These are phyloP conservation scores for Ceyx melanurus DNA, from an alignment of 2,113 vertebrate genomes.

Conservation along the genomic window DNA sequence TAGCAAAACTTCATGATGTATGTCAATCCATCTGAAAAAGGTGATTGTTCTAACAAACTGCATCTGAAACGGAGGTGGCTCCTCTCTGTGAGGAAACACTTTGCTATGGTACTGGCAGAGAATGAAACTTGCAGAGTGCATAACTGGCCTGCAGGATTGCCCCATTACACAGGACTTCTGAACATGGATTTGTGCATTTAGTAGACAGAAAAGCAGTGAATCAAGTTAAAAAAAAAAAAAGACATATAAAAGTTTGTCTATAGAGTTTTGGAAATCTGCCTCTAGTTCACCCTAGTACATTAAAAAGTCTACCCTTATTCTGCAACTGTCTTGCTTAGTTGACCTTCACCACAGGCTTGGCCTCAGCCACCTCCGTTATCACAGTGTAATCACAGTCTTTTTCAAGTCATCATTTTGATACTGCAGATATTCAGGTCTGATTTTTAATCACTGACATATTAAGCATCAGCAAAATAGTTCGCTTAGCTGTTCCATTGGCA, in stretches of 20 bases:
- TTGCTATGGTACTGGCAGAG: background rate
- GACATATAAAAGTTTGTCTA: background rate
- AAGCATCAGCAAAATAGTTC: slow-evolving; percentile 72
- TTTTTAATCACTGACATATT: slow-evolving; percentile 71
- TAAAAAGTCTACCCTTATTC: background rate
- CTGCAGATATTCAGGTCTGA: slow-evolving; percentile 60
- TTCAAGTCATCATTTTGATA: slow-evolving; percentile 61
- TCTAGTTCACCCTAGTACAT: background rate
- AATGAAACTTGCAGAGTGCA: background rate
- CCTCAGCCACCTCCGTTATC: slow-evolving; percentile 18
- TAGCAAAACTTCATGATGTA: background rate
- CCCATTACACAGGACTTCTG: background rate
- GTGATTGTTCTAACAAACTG: background rate
- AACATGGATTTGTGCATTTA: background rate
- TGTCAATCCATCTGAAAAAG: background rate
- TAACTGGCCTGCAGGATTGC: background rate
- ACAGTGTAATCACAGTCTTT: slow-evolving; percentile 55
- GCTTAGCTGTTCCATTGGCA: slow-evolving; percentile 51
- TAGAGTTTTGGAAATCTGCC: background rate
- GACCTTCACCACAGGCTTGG: slow-evolving; percentile 58
- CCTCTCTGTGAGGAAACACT: background rate
- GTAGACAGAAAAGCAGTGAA: background rate
- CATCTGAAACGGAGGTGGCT: background rate
- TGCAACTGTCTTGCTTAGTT: background rate
- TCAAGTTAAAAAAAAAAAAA: background rate